Conservation (phyloP, 30 jellyfish, hydroid and myxozoan genomes). For the Morbakka virulenta region DNA sequence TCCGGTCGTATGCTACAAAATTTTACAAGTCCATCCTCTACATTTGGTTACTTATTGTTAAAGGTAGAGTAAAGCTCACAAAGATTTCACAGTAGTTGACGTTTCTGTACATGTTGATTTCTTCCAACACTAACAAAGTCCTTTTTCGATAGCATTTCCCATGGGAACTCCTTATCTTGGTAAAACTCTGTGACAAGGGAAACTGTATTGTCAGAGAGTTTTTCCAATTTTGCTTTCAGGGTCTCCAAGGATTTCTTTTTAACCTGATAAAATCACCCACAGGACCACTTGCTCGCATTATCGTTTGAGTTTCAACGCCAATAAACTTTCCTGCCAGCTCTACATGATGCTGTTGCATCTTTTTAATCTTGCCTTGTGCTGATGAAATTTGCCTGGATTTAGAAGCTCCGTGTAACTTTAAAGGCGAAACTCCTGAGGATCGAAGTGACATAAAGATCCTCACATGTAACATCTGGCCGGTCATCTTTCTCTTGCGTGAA, state of each 20-base stretch:
- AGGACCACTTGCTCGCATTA: neutral
- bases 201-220: neutral
- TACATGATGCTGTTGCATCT: neutral
- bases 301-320: neutral
- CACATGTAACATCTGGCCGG: neutral
- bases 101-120: constrained; percentile 38
- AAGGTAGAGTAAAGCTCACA: constrained; percentile 43
- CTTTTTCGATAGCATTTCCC: constrained; percentile 53
- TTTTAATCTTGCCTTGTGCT: neutral
- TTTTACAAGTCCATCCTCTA: constrained; percentile 44
- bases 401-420: too few species aligned
- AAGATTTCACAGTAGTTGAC: constrained; percentile 47
- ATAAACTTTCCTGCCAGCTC: constrained; percentile 6
- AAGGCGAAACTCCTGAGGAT: constrained; percentile 2
- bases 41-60: constrained; percentile 25
- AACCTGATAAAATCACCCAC: neutral
- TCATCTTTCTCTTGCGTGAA: neutral
- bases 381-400: neutral
- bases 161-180: constrained; percentile 29
- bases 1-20: constrained; percentile 63
- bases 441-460: neutral
- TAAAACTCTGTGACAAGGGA: neutral
- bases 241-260: constrained; percentile 26
- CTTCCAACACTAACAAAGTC: constrained; percentile 55
- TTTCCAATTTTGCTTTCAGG: constrained; percentile 6